These are phyloP conservation scores for Anthonomus grandis DNA, from an alignment of 1,140 invertebrate genomes.

Conservation along the genomic window DNA sequence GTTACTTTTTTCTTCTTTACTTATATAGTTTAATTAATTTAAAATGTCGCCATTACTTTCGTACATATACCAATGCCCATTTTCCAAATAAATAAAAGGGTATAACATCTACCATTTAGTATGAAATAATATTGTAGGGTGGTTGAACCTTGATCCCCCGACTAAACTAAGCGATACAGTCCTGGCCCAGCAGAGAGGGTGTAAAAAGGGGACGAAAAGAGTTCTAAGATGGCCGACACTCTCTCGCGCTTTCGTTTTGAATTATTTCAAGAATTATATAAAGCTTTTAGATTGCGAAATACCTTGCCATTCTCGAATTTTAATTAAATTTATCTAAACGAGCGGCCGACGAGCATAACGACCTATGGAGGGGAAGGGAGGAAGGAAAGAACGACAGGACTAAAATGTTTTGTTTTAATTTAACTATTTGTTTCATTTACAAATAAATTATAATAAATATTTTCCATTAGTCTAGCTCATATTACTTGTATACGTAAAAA, in stretches of 20 bases:
- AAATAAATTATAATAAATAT: too few species aligned
- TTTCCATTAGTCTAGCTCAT: too few species aligned
- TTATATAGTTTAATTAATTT: too few species aligned
- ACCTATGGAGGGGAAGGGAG: slow-evolving; percentile 6
- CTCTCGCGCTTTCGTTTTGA: slow-evolving; percentile 31
- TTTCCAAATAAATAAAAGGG: too few species aligned
- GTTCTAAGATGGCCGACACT: slow-evolving; percentile 29
- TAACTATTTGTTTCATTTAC: too few species aligned
- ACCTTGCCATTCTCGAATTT: slow-evolving; percentile 30
- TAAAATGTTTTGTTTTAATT: neutral
- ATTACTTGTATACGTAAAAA: too few species aligned
- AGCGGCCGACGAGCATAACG: too few species aligned
- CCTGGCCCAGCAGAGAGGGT: slow-evolving; percentile 2
- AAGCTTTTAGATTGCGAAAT: slow-evolving; percentile 32
- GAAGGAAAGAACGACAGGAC: slow-evolving; percentile 3
- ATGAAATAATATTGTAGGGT: too few species aligned
- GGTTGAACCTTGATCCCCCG: neutral
- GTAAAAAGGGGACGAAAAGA: slow-evolving; percentile 22
- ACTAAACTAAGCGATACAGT: slow-evolving; percentile 18
- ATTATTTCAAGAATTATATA: slow-evolving; percentile 33
- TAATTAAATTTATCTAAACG: slow-evolving; percentile 31
- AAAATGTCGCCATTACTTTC: too few species aligned
- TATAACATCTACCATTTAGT: too few species aligned
- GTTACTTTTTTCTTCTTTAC: too few species aligned
- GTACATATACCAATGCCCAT: too few species aligned